These are phyloP conservation scores for Steromphala cineraria DNA, from an alignment of 2,888 invertebrate genomes.

Conservation along the genomic window DNA sequence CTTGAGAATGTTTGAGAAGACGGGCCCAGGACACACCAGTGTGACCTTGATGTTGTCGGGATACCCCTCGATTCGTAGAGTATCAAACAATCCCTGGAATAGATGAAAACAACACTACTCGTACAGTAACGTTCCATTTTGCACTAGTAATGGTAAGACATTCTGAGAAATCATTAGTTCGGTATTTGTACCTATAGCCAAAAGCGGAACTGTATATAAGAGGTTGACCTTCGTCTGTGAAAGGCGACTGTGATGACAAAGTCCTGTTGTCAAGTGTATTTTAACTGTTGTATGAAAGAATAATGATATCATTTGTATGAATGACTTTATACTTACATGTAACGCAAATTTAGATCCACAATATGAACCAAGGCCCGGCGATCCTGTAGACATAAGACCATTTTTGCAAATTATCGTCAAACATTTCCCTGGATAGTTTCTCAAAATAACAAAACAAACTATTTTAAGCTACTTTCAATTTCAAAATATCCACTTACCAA, in stretches of 20 bases:
- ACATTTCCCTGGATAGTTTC: neutral
- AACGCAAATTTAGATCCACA: slow-evolving; percentile 86
- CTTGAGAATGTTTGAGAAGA: slow-evolving; percentile 82
- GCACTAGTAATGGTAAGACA: too few relatives aligned
- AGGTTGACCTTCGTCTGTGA: too few relatives aligned
- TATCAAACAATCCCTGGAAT: slow-evolving; percentile 84
- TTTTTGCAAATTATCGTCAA: neutral
- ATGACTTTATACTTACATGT: slow-evolving; percentile 78
- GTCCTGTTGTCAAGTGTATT: too few relatives aligned
- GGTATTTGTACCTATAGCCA: too few relatives aligned
- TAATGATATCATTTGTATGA: too few relatives aligned
- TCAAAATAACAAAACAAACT: neutral
- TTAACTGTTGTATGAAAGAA: too few relatives aligned
- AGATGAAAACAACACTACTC: neutral
- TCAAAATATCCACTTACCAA: slow-evolving; percentile 73
- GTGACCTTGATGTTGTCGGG: slow-evolving; percentile 81
- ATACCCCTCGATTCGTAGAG: slow-evolving; percentile 80
- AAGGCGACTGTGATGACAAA: too few relatives aligned
- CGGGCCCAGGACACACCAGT: slow-evolving; percentile 86
- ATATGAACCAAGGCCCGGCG: slow-evolving; percentile 75
- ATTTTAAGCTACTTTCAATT: neutral
- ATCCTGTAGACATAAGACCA: slow-evolving; percentile 51
- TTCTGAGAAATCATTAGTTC: too few relatives aligned
- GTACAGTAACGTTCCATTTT: too few relatives aligned
- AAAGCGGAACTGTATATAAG: too few relatives aligned